phyloP scores from a whole-genome alignment of 2,113 vertebrate genomes.

The Salvelinus fontinalis region DNA sequence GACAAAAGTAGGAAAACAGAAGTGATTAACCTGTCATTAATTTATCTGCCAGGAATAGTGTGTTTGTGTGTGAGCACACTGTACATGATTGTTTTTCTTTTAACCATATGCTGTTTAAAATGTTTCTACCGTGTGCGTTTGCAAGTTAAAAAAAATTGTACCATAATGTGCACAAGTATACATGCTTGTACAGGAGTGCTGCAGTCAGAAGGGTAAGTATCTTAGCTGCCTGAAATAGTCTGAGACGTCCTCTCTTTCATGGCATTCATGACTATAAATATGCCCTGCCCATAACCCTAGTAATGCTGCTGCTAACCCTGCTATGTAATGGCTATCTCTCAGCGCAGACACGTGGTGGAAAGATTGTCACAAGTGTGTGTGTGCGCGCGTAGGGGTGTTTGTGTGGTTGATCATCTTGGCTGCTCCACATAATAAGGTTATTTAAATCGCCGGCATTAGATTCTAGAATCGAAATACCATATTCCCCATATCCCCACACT shows the following conservation, averaged over 20 bases:
- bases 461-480: neutral
- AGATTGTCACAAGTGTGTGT: constrained; percentile 5
- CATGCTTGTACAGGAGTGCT: constrained; percentile 37
- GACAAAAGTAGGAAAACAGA: constrained; percentile 55
- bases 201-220: constrained; percentile 50
- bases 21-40: constrained; percentile 59
- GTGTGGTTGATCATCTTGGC: constrained; percentile 12
- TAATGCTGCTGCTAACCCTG: constrained; percentile 38
- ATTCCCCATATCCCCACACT: too few relatives aligned
- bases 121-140: constrained; percentile 19
- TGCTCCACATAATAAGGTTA: constrained; percentile 6
- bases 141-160: neutral
- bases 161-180: constrained; percentile 5
- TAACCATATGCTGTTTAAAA: constrained; percentile 63
- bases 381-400: too few relatives aligned
- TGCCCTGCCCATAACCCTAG: constrained; percentile 45
- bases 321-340: constrained; percentile 35
- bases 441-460: constrained; percentile 11
- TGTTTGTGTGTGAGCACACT: constrained; percentile 26
- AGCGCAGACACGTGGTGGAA: neutral
- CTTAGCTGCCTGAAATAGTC: constrained; percentile 61
- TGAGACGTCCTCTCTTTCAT: constrained; percentile 56
- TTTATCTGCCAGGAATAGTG: constrained; percentile 47
- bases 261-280: constrained; percentile 71
- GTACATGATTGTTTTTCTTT: constrained; percentile 20